Conservation (phyloP, 2,797 vertebrate species). For the Acrocephalus scirpaceus region DNA sequence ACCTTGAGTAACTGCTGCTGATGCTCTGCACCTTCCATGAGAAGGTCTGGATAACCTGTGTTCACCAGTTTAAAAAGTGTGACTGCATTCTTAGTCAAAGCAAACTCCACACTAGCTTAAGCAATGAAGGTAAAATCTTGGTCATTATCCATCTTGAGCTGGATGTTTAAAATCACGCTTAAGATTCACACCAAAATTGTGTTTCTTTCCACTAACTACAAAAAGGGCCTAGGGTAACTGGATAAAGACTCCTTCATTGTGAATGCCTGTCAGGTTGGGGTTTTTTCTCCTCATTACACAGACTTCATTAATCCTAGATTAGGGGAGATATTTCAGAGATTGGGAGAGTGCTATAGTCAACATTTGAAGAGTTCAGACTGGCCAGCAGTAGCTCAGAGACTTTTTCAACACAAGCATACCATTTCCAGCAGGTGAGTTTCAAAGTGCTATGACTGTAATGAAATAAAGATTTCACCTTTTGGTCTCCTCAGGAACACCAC, state of each 20-base stretch:
- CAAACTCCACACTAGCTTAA: not conserved
- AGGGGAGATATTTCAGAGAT: not conserved
- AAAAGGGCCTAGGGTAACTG: not conserved
- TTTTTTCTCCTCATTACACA: accelerated
- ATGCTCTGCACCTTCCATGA: not conserved
- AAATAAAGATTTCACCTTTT: not conserved
- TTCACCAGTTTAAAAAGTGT: not conserved
- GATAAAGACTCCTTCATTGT: not conserved
- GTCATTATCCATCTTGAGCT: accelerated
- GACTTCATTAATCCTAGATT: not conserved
- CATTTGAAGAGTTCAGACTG: not conserved
- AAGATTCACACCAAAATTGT: not conserved
- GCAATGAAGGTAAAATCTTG: not conserved
- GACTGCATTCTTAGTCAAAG: not conserved
- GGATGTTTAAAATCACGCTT: not conserved
- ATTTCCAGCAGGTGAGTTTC: not conserved
- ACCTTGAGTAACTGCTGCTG: not conserved
- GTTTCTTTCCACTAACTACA: not conserved
- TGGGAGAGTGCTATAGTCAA: not conserved
- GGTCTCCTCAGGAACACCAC: not conserved
- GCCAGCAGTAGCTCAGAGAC: not conserved
- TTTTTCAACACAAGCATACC: not conserved
- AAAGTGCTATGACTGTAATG: not conserved
- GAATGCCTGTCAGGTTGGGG: not conserved
- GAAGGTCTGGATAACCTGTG: not conserved